Evolutionary conservation across 2,113 vertebrate genomes (phyloP), one percentile per base, ranked within the genome.

Genomic region (Prionailurus viverrinus): DNA sequence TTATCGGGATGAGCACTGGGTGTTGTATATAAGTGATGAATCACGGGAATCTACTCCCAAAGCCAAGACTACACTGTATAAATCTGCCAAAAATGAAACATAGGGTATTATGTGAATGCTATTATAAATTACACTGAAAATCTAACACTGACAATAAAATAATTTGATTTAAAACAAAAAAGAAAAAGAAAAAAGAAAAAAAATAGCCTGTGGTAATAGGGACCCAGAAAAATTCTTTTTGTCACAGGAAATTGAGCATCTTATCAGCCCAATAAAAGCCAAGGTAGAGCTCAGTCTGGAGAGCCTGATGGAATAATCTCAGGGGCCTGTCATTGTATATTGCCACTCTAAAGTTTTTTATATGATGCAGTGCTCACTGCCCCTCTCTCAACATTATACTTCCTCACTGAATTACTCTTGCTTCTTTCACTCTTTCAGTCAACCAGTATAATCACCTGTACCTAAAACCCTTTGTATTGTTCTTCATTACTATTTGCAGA

Each of bases 401-500:
- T 83, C 58, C 19, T 31, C 33, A 23, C 18, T 63, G n/a, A 93
- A 84, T 91, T 55, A 65, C 16, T 83, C 18, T 12, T 87, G 61
- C 15, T 61, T 79, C 71, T 82, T 89, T 61, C 29, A 58, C 2
- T 85, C 39, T 33, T 19, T 71, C 61, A 89, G 55, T 53, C 6
- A 55, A 61, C 4, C 48, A 81, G 7, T 55, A 76, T 21, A 86
- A 88, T 61, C 29, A 53, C 19, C 68, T 83, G 3, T 12, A 65
- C 27, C 48, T 87, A 91, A 80, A 74, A 39, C 36, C 41, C 83
- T 48, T 41, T 91, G 65, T 55, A 76, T 10, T 97, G 58, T 4
- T 66, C 41, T 68, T 91, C 31, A 71, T 89, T 76, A 93, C 51
- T 58, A 23, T 79, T 94, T 91, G 53, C 63, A 94, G 55, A 84